Evolutionary conservation across 2,113 vertebrate genomes (phyloP).

Genomic region (Podarcis cretensis): DNA sequence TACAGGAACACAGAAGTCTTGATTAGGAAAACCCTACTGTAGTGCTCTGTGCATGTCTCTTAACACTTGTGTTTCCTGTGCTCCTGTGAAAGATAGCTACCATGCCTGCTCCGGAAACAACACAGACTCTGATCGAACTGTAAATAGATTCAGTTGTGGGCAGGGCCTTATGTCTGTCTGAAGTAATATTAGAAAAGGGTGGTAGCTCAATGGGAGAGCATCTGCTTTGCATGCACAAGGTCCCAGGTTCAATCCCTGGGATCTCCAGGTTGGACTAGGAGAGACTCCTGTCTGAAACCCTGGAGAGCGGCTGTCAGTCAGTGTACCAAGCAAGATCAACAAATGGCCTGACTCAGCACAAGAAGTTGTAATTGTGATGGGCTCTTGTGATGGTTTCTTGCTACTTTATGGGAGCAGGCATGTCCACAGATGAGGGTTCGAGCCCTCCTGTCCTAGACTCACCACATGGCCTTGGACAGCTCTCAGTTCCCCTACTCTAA

Average conservation of each 20-base stretch:
- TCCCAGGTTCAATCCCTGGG: too few species aligned
- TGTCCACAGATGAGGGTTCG: background rate
- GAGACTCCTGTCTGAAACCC: too few species aligned
- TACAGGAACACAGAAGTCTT: background rate
- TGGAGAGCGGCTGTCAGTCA: too few species aligned
- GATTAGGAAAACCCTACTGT: background rate
- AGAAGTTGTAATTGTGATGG: background rate
- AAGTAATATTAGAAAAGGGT: background rate
- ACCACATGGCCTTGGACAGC: background rate
- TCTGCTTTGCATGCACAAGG: too few species aligned
- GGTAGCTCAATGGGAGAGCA: too few species aligned
- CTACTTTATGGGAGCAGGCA: background rate
- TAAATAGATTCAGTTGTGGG: background rate
- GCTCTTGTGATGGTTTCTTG: background rate
- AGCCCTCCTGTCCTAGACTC: background rate
- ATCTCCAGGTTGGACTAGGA: too few species aligned
- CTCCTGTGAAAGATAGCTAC: background rate
- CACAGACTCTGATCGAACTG: background rate
- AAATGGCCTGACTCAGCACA: too few species aligned
- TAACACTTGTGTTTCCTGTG: background rate
- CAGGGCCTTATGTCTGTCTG: background rate
- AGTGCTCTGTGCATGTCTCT: background rate
- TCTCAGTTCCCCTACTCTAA: background rate
- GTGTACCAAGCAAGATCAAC: too few species aligned
- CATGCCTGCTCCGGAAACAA: background rate